Evolutionary conservation across 2,888 invertebrate genomes (phyloP).

Genomic region (Piscicola geometra): DNA sequence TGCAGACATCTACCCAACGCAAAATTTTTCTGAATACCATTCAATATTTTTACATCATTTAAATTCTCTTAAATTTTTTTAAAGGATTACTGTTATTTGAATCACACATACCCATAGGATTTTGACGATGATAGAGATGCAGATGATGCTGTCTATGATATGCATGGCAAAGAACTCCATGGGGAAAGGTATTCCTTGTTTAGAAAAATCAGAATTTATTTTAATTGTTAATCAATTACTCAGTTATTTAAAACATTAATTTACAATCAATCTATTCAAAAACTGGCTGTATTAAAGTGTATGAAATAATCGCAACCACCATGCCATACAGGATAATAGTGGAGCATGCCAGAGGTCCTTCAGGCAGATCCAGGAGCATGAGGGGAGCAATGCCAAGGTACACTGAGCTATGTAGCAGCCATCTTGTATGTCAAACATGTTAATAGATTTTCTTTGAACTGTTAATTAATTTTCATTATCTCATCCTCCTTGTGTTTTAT

Average conservation of each 20-base stretch:
- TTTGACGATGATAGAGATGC: conserved; percentile 95
- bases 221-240: conserved; percentile 1
- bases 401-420: neutral
- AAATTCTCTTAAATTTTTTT: neutral
- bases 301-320: no score
- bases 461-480: neutral
- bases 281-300: no score
- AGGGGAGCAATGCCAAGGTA: conserved; percentile 6
- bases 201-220: no score
- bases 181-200: conserved; percentile 75
- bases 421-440: neutral
- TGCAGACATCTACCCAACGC: conserved; percentile 12
- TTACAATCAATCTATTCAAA: no score
- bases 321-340: conserved; percentile 35
- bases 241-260: no score
- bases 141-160: conserved; percentile 95
- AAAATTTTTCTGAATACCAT: no score
- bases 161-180: conserved; percentile 90
- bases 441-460: no score
- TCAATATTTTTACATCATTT: no score
- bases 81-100: no score
- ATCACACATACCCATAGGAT: conserved; percentile 61
- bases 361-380: conserved; percentile 25
- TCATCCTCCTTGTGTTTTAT: neutral
- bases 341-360: conserved; percentile 37